Percentiles rank a stretch among this genome's conserved stretches.
Conservation (phyloP, 1,140 invertebrate genomes). For the Varroa destructor region DNA sequence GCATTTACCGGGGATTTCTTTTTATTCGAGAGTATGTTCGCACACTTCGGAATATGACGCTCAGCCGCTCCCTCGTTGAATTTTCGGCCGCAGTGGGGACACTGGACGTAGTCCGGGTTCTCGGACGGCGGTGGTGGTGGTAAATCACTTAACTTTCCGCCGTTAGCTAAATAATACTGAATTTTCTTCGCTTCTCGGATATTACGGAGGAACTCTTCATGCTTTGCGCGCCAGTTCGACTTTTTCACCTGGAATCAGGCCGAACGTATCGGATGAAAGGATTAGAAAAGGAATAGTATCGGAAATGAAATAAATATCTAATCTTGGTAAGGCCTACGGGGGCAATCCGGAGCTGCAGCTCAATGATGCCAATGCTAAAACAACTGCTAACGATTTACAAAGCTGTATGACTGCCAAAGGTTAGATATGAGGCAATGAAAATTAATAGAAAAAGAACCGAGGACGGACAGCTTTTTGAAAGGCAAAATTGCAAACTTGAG, state of each 20-base stretch:
- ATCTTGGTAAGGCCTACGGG: no score
- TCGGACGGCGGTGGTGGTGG: slow-evolving; percentile 65
- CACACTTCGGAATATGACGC: slow-evolving; percentile 84
- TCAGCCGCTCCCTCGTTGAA: slow-evolving; percentile 75
- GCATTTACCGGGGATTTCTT: slow-evolving; percentile 10
- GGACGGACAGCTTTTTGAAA: no score
- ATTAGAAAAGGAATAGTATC: no score
- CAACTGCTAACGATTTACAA: no score
- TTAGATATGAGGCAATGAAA: no score
- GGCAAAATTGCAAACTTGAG: no score
- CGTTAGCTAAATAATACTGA: slow-evolving; percentile 65
- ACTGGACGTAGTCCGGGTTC: slow-evolving; percentile 67
- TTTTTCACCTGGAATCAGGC: slow-evolving; percentile 6
- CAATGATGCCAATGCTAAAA: no score
- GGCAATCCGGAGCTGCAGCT: no score
- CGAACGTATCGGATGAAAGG: background rate
- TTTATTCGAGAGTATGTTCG: slow-evolving; percentile 65
- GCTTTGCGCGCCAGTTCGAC: slow-evolving; percentile 20
- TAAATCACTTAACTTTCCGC: slow-evolving; percentile 68
- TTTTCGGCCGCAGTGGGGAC: slow-evolving; percentile 72
- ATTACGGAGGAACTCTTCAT: slow-evolving; percentile 17
- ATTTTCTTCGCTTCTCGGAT: slow-evolving; percentile 57
- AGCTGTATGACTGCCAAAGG: no score
- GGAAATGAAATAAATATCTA: no score
- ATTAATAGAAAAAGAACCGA: no score